Evolutionary conservation across 2,797 vertebrate genomes (phyloP).

Genomic region (Nyctibius grandis): DNA sequence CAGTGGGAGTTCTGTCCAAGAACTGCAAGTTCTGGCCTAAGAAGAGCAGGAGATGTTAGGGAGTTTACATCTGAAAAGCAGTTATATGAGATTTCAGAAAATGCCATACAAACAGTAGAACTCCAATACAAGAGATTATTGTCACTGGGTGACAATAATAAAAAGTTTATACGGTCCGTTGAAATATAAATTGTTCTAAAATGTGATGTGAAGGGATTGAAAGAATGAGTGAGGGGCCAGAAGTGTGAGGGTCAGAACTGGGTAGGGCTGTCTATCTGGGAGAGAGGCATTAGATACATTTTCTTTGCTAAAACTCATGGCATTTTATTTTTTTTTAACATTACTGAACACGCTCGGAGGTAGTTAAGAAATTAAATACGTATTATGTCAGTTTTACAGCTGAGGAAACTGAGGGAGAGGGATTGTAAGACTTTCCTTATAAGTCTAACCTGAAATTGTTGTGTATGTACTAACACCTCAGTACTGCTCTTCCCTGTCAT

Average conservation of each 20-base stretch:
- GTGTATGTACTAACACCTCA: neutral
- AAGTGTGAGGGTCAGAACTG: neutral
- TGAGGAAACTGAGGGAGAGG: neutral
- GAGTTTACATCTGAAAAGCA: neutral
- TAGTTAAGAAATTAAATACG: neutral
- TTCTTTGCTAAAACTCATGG: neutral
- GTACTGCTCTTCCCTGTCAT: neutral
- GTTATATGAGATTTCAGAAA: neutral
- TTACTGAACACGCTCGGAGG: neutral
- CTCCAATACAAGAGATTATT: neutral
- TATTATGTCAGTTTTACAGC: neutral
- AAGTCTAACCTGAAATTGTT: neutral
- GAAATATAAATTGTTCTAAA: neutral
- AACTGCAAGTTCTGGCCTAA: neutral
- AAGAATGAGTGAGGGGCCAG: neutral
- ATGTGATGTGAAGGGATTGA: neutral
- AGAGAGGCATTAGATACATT: neutral
- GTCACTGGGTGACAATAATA: neutral
- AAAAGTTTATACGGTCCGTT: neutral
- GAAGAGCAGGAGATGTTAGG: neutral
- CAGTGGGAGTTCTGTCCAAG: neutral
- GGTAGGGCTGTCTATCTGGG: neutral
- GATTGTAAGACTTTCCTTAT: neutral
- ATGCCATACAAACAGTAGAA: neutral
- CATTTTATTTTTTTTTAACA: neutral